Base-by-base conservation (phyloP, 2,888 invertebrate species). In the Ichneumon xanthorius region DNA sequence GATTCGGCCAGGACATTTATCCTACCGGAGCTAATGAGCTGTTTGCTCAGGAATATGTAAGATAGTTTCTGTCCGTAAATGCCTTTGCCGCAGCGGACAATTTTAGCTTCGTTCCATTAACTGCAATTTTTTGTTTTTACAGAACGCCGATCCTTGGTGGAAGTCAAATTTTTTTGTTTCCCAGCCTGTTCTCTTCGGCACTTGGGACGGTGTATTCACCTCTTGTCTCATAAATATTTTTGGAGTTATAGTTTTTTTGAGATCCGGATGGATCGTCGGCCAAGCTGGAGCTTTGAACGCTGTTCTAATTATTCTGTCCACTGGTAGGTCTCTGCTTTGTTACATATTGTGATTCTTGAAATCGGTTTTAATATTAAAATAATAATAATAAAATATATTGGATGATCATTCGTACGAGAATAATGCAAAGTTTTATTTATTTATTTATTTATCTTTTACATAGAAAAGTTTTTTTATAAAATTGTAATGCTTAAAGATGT, bases 121-220 rank as follows among this genome's bases (percentile, higher is more conserved):
- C 48, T 50, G 22, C 11, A 14, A 5, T 45, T 22, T 75, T 55
- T 33, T 6, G 14, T 37, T 63, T 68, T 63, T 81, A 55, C 93
- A 97, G 97, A 97, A 96, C 88, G 96, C 97, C 91, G 96, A 96
- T 88, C 98, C 98, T 73, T 99, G 99, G 99, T 99, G 98, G 98
- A 98, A 98, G 94, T 97, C 98, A 45, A 98, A 99, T 93, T 99
- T 99, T 94, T 98, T 99, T 93, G 97, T 99, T 94, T 98, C 98
- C 48, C 98, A 99, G 94, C 99, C 98, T 50, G 97, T 99, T 77
- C 95, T 99, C 75, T 99, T 99, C 95, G 99, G 99, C 16, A 98
- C 99, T 0, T 99, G 98, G 98, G 99, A 99, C 94, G 99, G 99
- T 87, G 99, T 99, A 7, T 99, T 99, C 93, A 99, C 99, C 79